These are phyloP conservation scores for Halichoerus grypus DNA, from an alignment of 2,113 vertebrate species.

Conservation along the genomic window DNA sequence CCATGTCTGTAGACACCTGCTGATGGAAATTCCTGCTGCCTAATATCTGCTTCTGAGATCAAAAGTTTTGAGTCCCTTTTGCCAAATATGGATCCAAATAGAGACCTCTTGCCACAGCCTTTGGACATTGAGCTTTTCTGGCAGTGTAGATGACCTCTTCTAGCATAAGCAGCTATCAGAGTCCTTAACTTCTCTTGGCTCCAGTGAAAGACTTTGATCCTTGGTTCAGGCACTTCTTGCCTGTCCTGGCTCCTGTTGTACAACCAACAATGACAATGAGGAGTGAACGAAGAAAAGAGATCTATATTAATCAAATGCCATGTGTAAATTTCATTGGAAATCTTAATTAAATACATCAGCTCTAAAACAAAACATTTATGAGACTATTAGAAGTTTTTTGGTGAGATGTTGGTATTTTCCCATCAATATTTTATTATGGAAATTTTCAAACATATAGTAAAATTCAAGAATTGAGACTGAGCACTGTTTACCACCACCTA, in stretches of 20 bases:
- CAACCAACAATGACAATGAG: neutral
- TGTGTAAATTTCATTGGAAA: neutral
- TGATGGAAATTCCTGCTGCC: neutral
- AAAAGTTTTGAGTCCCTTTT: neutral
- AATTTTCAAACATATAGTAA: neutral
- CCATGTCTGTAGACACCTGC: neutral
- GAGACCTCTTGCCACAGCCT: neutral
- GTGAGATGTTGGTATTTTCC: neutral
- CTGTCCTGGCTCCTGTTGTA: neutral
- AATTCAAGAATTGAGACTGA: neutral
- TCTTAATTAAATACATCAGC: neutral
- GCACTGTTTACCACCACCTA: neutral
- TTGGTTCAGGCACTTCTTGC: neutral
- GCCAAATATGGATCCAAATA: neutral
- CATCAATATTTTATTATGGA: neutral
- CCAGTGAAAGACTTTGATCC: neutral
- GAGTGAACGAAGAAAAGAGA: neutral
- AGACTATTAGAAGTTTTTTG: neutral
- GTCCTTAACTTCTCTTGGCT: neutral
- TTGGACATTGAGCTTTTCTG: neutral
- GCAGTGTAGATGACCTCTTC: neutral
- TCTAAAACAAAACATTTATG: neutral
- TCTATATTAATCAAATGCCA: neutral
- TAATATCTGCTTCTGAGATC: neutral
- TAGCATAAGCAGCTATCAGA: neutral